Conservation (phyloP, 1,140 invertebrate genomes). For the Hydropsyche tenuis region DNA sequence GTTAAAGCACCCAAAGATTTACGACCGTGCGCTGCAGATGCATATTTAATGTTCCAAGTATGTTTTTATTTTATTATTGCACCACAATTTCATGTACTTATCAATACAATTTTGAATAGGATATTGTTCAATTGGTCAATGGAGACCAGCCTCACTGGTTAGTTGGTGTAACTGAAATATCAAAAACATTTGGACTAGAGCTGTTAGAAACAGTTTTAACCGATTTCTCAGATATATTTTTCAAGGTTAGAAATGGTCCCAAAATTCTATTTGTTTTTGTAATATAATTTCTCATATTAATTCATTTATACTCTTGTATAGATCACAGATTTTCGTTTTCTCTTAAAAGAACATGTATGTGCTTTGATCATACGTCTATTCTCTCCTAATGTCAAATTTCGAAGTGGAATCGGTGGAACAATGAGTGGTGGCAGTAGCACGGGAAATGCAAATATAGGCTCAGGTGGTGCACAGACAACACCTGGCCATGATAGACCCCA, state of each 20-base stretch:
- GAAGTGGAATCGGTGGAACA: conserved; percentile 65
- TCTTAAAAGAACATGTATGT: conserved; percentile 96
- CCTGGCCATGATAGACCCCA: conserved; percentile 87
- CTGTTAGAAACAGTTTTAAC: conserved; percentile 92
- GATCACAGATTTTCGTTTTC: conserved; percentile 93
- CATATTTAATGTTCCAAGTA: conserved; percentile 94
- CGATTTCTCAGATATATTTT: conserved; percentile 91
- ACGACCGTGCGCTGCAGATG: conserved; percentile 90
- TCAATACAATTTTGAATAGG: conserved; percentile 61
- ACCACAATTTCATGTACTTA: neutral
- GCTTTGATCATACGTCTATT: conserved; percentile 97
- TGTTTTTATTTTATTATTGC: neutral
- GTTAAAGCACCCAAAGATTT: conserved; percentile 80
- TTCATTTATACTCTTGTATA: too few species aligned
- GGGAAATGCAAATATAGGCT: conserved; percentile 52
- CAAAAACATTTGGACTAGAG: conserved; percentile 94
- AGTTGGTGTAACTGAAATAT: conserved; percentile 95
- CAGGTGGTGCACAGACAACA: conserved; percentile 55
- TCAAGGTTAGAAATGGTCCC: conserved; percentile 77
- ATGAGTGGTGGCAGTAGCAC: conserved; percentile 54
- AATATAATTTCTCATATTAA: too few species aligned
- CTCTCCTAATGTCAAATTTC: conserved; percentile 94
- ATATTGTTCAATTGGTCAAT: conserved; percentile 95
- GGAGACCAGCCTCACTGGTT: conserved; percentile 96
- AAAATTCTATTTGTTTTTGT: conserved; percentile 57